Percentiles rank a stretch among this genome's conserved stretches.
phyloP scores from a whole-genome alignment of 2,888 invertebrate genomes.

The Galerucella calmariensis region DNA sequence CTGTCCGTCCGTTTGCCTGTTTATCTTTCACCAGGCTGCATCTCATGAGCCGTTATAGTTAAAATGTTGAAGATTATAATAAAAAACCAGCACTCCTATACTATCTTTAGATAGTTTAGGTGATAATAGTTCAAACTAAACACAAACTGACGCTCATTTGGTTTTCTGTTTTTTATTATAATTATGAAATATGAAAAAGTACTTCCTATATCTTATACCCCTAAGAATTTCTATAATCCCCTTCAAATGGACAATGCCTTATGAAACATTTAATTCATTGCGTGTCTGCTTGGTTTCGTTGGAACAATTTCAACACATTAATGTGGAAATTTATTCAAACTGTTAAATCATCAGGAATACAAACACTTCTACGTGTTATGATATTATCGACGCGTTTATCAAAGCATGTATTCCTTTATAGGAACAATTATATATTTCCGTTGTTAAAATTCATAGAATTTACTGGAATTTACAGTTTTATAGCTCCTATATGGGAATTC shows the following conservation, averaged over 20 bases:
- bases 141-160: too few species aligned
- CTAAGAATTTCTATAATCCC: not conserved
- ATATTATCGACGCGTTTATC: conserved; percentile 10
- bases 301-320: conserved; percentile 13
- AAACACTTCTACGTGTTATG: conserved; percentile 15
- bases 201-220: not conserved
- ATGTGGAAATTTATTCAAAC: conserved; percentile 19
- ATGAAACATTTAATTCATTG: conserved; percentile 6
- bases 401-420: conserved; percentile 9
- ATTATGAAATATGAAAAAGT: too few species aligned
- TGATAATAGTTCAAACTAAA: too few species aligned
- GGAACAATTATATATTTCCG: conserved; percentile 5
- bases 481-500: not conserved
- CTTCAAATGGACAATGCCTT: not conserved
- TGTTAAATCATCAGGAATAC: conserved; percentile 16
- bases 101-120: too few species aligned
- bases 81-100: too few species aligned
- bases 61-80: too few species aligned
- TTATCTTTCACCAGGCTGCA: too few species aligned
- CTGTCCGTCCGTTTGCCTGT: too few species aligned
- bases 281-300: conserved; percentile 4
- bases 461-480: not conserved
- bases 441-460: not conserved
- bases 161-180: too few species aligned
- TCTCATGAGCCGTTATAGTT: too few species aligned